Percentiles rank a stretch among this genome's conserved stretches.
These are phyloP conservation scores for Tridacna gigas DNA, from an alignment of 2,888 invertebrate genomes.

Conservation along the genomic window DNA sequence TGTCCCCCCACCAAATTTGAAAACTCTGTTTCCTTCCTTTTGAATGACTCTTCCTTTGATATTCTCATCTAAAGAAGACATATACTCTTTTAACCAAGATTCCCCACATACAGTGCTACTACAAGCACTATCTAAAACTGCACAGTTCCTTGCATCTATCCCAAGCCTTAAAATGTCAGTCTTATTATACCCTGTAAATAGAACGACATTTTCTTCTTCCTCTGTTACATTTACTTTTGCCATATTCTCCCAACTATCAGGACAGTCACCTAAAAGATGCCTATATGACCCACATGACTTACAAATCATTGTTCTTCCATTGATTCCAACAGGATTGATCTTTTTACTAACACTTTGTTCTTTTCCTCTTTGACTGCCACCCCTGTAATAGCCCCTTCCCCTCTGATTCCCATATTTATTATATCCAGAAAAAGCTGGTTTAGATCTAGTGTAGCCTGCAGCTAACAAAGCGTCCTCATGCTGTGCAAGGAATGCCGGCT, in stretches of 20 bases:
- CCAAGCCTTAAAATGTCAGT: constrained; percentile 33
- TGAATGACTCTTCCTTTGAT: constrained; percentile 17
- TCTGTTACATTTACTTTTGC: constrained; percentile 42
- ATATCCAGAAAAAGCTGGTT: constrained; percentile 10
- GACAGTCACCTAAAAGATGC: constrained; percentile 48
- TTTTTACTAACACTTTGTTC: constrained; percentile 20
- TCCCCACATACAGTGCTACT: constrained; percentile 63
- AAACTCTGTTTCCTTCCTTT: constrained; percentile 42
- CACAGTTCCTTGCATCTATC: constrained; percentile 2
- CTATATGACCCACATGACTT: constrained; percentile 54
- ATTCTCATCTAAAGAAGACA: constrained; percentile 12
- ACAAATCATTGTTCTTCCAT: constrained; percentile 34
- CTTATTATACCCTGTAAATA: constrained; percentile 51
- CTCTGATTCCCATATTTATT: constrained; percentile 1
- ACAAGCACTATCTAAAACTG: constrained; percentile 63
- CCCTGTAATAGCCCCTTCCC: constrained; percentile 1
- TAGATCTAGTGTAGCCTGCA: constrained; percentile 18
- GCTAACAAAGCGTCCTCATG: constrained; percentile 33
- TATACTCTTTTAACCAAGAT: constrained; percentile 47
- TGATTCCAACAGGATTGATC: constrained; percentile 33
- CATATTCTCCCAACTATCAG: constrained; percentile 55
- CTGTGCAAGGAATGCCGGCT: constrained; percentile 10
- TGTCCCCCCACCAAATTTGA: constrained; percentile 63
- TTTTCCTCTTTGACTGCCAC: constrained; percentile 9
- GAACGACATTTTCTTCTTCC: constrained; percentile 36